Evolutionary conservation across 2,113 vertebrate species (phyloP), one percentile per base, ranked within the genome.

Genomic region (Hemichromis elongatus): DNA sequence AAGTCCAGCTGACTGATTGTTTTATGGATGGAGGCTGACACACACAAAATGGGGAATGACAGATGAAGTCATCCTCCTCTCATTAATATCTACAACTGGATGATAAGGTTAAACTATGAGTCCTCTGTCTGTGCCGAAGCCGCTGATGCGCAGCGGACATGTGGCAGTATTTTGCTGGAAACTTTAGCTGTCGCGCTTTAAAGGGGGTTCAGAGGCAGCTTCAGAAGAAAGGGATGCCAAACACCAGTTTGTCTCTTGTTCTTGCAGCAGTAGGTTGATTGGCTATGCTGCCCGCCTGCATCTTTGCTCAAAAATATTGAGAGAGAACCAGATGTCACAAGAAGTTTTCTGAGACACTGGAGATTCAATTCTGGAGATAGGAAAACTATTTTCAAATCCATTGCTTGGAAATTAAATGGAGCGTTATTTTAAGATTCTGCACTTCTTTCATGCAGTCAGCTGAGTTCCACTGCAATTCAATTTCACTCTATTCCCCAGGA

Each of bases 311-410:
- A 87, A 86, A 93, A 94, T 86, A 88, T 55, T 55, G 47, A 83
- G 28, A 84, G 68, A 90, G 86, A 88, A 86, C 45, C 85, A 90
- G 73, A 90, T 91, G 94, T 93, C 90, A 92, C 52, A 79, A 61
- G 78, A 93, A 53, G 82, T 91, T 94, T 93, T 90, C 81, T 55
- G 57, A 91, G 83, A 89, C 77, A 88, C 86, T 85, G 42, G 82
- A 93, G 92, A 96, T 95, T 93, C 86, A 96, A 94, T 95, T 95
- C 90, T 54, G 11, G 80, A 94, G 92, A 94, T 94, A 96, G 92
- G 88, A 93, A 95, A 92, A 80, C 87, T 55, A 94, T 94, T 95
- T 93, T 89, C 40, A 21, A 88, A 89, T 75, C 85, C 18, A 42
- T 66, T 78, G 77, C 83, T 79, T 12, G 45, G 61, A 95, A 94